These are phyloP conservation scores for Macrosiphum euphorbiae DNA, from an alignment of 2,888 invertebrate species.

Conservation along the genomic window DNA sequence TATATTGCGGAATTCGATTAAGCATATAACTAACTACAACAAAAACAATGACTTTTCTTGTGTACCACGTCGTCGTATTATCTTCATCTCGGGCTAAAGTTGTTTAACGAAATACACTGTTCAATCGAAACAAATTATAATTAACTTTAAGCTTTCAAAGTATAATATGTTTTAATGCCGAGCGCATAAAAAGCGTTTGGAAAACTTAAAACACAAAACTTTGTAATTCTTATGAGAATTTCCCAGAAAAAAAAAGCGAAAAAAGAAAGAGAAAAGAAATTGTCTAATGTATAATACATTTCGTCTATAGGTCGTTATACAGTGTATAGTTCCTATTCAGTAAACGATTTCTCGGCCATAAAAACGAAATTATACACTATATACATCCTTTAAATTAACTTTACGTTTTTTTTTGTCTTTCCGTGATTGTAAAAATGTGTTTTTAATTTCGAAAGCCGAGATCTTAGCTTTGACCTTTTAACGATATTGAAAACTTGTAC, in stretches of 20 bases:
- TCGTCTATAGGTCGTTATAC: background rate
- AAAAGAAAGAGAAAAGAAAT: background rate
- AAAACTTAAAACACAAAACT: conserved; percentile 5
- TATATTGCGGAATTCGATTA: background rate
- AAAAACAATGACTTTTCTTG: background rate
- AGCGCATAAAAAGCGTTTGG: background rate
- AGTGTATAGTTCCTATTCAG: background rate
- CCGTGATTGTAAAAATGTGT: background rate
- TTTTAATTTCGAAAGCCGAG: background rate
- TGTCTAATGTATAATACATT: background rate
- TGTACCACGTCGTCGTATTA: background rate
- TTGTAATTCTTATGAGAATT: background rate
- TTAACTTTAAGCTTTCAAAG: conserved; percentile 24
- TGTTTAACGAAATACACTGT: background rate
- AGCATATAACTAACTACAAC: background rate
- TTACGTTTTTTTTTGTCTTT: background rate
- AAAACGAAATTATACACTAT: background rate
- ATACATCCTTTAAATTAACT: background rate
- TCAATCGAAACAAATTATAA: conserved; percentile 20
- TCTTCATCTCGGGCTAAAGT: background rate
- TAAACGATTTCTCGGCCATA: background rate
- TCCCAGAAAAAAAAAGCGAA: background rate
- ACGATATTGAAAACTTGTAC: background rate
- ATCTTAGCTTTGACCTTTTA: background rate
- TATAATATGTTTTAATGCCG: background rate